A percentile compares a stretch with the other conserved stretches of the same genome.
Conservation (phyloP, 2,797 vertebrate genomes). For the Serranus cabrilla region DNA sequence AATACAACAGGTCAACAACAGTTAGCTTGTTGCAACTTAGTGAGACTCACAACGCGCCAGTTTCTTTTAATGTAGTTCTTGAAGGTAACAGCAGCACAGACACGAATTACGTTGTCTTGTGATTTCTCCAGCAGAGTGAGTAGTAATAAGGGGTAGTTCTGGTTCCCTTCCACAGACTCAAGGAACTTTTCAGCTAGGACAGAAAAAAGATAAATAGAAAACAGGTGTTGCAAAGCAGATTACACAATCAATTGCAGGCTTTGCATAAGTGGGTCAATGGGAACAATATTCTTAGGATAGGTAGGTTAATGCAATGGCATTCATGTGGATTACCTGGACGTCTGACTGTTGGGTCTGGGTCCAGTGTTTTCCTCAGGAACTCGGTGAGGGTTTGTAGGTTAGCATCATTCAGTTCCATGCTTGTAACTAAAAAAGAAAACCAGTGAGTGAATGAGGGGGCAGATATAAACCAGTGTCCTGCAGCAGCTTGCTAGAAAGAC, state of each 20-base stretch:
- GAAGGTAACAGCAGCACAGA: constrained; percentile 97
- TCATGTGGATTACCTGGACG: constrained; percentile 89
- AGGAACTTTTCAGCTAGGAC: constrained; percentile 97
- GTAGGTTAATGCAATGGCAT: neutral
- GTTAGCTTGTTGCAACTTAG: neutral
- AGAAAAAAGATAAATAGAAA: neutral
- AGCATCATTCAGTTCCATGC: constrained; percentile 96
- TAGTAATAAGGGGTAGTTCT: constrained; percentile 95
- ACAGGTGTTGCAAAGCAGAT: neutral
- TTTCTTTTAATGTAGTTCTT: constrained; percentile 99
- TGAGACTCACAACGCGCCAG: constrained; percentile 95
- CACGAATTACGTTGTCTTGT: constrained; percentile 96
- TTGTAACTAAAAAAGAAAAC: constrained; percentile 24
- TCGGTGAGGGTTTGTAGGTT: constrained; percentile 97
- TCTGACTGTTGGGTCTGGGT: constrained; percentile 94
- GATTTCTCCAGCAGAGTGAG: constrained; percentile 96
- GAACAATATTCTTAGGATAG: neutral
- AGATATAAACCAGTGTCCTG: neutral
- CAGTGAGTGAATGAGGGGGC: neutral
- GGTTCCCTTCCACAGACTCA: constrained; percentile 96
- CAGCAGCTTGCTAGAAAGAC: neutral
- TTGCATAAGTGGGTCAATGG: neutral
- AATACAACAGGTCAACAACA: neutral
- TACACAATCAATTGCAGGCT: neutral
- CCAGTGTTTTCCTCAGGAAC: constrained; percentile 95